Evolutionary conservation across 1,140 invertebrate species (phyloP), one percentile per base, ranked within the genome.

Genomic region (Drosophila malerkotliana): DNA sequence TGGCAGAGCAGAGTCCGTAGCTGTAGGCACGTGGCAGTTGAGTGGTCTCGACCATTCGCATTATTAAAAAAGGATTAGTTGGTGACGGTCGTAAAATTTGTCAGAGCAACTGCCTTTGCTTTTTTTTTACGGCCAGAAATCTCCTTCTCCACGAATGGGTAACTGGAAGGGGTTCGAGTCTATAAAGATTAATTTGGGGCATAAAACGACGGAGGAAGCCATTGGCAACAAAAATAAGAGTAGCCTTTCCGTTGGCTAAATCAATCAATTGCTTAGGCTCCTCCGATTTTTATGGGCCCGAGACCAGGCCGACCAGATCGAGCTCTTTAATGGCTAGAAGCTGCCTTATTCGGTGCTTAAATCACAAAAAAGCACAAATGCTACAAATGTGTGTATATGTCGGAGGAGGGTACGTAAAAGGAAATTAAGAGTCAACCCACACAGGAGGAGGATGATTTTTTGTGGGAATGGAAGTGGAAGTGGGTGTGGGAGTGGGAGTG

Each of bases 21-120:
- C 21, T 5, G 14, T 3, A 41, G 58, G 54, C 71, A 79, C 76
- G 77, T 74, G 77, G 51, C 64, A 15, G 55, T 69, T 18, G 66
- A 69, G 66, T 69, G 66, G 32, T 30, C 45, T 9, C 48, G 48
- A 12, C 32, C 30, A 67, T 41, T 58, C 54, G 57, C 73, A 56
- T 47, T 74, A 74, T 79, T 69, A 79, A 64, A 63, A 79, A 79
- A 79, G 58, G 77, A 75, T 79, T 75, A 79, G 71, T 74, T 67
- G 32, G 39, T 73, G 68, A 58, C 54, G 55, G 49, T 76, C 73
- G 73, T 76, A 76, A 77, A 77, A 77, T 61, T 67, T 76, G 72
- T 66, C 52, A 69, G 64, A 30, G 34, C 21, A 32, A 8, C n/a
- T 14, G 64, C 34, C 39, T 37, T 37, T 4, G 48, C 24, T 26